A percentile compares a stretch with the other conserved stretches of the same genome.
Conservation (phyloP, 2,888 invertebrate species). For the Buathra laborator region DNA sequence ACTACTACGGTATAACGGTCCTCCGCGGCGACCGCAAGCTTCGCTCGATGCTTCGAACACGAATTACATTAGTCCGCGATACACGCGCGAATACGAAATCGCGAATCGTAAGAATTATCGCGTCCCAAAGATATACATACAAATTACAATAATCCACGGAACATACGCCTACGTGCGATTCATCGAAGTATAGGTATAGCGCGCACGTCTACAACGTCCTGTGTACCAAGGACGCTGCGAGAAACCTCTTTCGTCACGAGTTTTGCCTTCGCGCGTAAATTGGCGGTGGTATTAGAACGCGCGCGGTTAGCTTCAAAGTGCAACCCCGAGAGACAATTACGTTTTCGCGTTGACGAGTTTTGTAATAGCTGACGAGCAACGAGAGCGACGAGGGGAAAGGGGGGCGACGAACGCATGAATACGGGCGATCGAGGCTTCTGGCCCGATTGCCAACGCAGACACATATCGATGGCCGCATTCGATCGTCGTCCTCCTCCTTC, state of each 20-base stretch:
- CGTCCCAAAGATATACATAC: neutral
- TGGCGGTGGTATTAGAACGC: conserved; percentile 27
- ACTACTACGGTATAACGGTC: neutral
- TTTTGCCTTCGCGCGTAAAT: conserved; percentile 65
- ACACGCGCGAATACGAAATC: conserved; percentile 6
- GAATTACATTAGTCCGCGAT: conserved; percentile 50
- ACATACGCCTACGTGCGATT: too few relatives aligned
- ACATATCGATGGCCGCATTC: conserved; percentile 48
- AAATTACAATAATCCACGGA: conserved; percentile 12
- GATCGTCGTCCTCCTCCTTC: conserved; percentile 7
- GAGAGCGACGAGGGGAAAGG: neutral
- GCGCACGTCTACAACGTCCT: conserved; percentile 27
- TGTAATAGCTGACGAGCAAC: conserved; percentile 49
- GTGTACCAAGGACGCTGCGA: conserved; percentile 57
- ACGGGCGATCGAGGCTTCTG: conserved; percentile 12
- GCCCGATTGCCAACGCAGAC: conserved; percentile 31
- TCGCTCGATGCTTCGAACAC: neutral
- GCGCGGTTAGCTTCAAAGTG: conserved; percentile 57
- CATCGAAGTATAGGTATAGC: neutral
- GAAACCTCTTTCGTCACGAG: conserved; percentile 59
- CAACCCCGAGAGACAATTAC: conserved; percentile 55
- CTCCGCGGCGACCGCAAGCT: conserved; percentile 1
- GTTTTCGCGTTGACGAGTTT: conserved; percentile 64
- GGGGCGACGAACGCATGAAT: conserved; percentile 4
- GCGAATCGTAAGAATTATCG: neutral